A percentile compares a stretch with the other conserved stretches of the same genome.
Evolutionary conservation across 2,888 invertebrate species (phyloP).

Genomic region (Epistrophe eligans): DNA sequence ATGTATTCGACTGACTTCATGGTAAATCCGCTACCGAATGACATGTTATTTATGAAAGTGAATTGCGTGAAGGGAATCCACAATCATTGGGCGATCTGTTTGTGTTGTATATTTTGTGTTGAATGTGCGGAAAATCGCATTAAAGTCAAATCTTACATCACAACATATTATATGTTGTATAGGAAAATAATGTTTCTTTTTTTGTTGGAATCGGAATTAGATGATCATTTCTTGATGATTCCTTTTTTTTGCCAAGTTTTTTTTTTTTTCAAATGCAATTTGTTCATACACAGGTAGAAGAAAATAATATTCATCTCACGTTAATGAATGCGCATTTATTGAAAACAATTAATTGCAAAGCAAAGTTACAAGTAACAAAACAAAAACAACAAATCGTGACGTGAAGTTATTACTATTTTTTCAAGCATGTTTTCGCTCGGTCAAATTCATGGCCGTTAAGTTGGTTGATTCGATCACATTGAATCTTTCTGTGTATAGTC

Average conservation of each 20-base stretch:
- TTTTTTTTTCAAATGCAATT: slow-evolving; percentile 42
- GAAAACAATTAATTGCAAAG: slow-evolving; percentile 59
- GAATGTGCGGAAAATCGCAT: slow-evolving; percentile 50
- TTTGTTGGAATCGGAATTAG: slow-evolving; percentile 34
- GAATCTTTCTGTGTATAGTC: slow-evolving; percentile 19
- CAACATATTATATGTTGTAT: neutral
- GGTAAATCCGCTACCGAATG: slow-evolving; percentile 13
- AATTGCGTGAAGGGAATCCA: slow-evolving; percentile 65
- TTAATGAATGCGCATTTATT: slow-evolving; percentile 57
- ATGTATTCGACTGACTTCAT: neutral
- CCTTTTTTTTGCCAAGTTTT: neutral
- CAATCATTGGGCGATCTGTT: slow-evolving; percentile 33
- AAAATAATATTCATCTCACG: slow-evolving; percentile 46
- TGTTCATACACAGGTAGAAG: slow-evolving; percentile 11
- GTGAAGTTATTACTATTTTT: slow-evolving; percentile 51
- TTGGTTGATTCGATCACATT: slow-evolving; percentile 51
- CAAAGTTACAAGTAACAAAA: slow-evolving; percentile 32
- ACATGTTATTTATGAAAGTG: slow-evolving; percentile 55
- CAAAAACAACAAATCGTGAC: slow-evolving; percentile 43
- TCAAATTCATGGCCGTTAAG: slow-evolving; percentile 69
- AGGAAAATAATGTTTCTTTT: slow-evolving; percentile 23
- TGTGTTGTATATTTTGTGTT: slow-evolving; percentile 1
- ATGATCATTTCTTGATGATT: slow-evolving; percentile 26
- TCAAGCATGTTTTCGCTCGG: slow-evolving; percentile 48
- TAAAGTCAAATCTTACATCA: slow-evolving; percentile 53